These are phyloP conservation scores for Pagetopsis macropterus DNA, from an alignment of 2,797 vertebrate species.

Conservation along the genomic window DNA sequence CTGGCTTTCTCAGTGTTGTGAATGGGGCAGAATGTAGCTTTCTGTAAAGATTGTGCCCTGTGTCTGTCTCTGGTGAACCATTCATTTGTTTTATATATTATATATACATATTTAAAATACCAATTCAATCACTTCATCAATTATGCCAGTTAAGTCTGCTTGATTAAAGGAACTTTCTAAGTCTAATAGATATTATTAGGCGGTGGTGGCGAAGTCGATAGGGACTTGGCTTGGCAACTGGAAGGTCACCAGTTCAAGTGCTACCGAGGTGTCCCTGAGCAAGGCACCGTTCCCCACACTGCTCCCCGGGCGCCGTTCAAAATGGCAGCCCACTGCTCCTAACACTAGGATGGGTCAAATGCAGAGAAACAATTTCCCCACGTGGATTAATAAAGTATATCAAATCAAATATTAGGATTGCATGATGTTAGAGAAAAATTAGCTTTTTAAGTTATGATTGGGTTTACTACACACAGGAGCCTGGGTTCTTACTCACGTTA, in stretches of 20 bases:
- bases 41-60: constrained; percentile 26
- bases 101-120: not conserved
- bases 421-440: not conserved
- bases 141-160: not conserved
- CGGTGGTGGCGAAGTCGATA: too few relatives aligned
- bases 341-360: too few relatives aligned
- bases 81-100: not conserved
- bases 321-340: too few relatives aligned
- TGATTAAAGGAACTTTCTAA: not conserved
- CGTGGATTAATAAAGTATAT: too few relatives aligned
- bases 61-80: not conserved
- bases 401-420: too few relatives aligned
- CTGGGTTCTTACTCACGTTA: not conserved
- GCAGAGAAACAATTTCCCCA: too few relatives aligned
- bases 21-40: constrained; percentile 43
- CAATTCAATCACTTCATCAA: constrained; percentile 6
- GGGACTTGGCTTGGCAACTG: too few relatives aligned
- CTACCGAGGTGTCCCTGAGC: too few relatives aligned
- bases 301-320: too few relatives aligned
- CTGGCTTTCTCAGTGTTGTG: constrained; percentile 63
- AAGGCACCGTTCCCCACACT: too few relatives aligned
- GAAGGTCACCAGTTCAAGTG: too few relatives aligned
- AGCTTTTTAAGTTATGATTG: not conserved
- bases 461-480: not conserved
- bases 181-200: not conserved